Percentiles rank a stretch among this genome's conserved stretches.
These are phyloP conservation scores for Drosophila barbarae DNA, from an alignment of 2,888 invertebrate species.

Conservation along the genomic window DNA sequence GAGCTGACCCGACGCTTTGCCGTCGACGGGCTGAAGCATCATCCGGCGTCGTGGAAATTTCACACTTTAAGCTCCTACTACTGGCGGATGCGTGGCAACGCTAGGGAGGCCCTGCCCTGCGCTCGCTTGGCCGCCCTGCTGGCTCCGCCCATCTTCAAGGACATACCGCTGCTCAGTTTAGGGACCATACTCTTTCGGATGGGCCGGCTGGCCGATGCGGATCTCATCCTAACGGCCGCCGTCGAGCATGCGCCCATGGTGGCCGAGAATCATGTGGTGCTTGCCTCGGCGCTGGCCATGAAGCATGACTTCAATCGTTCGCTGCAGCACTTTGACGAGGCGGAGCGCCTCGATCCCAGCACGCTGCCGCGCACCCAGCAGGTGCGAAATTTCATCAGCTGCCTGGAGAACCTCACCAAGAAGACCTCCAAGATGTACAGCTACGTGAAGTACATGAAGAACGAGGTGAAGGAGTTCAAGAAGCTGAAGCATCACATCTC, in stretches of 20 bases:
- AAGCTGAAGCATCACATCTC: conserved; percentile 74
- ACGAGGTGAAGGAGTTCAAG: conserved; percentile 76
- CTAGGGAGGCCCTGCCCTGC: conserved; percentile 76
- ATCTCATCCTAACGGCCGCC: conserved; percentile 73
- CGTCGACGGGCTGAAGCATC: conserved; percentile 66
- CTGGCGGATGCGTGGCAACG: conserved; percentile 78
- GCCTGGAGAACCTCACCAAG: conserved; percentile 76
- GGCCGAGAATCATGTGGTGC: conserved; percentile 77
- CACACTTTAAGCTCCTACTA: conserved; percentile 78
- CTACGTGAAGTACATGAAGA: conserved; percentile 78
- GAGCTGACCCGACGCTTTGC: conserved; percentile 67
- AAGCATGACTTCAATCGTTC: conserved; percentile 78
- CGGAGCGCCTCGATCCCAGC: conserved; percentile 74
- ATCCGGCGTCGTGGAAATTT: conserved; percentile 77
- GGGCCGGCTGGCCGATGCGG: conserved; percentile 74
- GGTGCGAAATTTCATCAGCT: conserved; percentile 75
- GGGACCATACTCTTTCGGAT: conserved; percentile 78
- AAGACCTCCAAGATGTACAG: conserved; percentile 77
- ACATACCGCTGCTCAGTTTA: conserved; percentile 77
- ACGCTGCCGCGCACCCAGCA: conserved; percentile 73
- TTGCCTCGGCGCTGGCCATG: conserved; percentile 76
- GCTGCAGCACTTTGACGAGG: conserved; percentile 73
- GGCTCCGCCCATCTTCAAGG: conserved; percentile 73
- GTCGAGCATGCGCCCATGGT: conserved; percentile 76
- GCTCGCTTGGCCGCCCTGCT: conserved; percentile 75